A percentile compares a stretch with the other conserved stretches of the same genome.
Evolutionary conservation across 2,113 vertebrate genomes (phyloP).

Genomic region (Irena cyanogastra): DNA sequence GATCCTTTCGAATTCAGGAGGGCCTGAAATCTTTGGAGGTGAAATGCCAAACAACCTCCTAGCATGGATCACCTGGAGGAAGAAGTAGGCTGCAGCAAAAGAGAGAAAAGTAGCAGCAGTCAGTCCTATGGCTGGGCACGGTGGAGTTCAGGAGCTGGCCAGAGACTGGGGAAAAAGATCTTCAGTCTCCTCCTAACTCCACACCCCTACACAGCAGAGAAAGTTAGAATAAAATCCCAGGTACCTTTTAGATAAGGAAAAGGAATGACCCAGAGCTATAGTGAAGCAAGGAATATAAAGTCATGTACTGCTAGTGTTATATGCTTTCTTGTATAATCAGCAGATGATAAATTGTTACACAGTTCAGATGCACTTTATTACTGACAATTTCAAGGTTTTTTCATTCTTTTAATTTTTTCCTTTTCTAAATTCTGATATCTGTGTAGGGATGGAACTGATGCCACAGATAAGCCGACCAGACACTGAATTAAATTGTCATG

Average conservation of each 20-base stretch:
- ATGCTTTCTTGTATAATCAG: not conserved
- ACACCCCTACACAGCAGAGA: not conserved
- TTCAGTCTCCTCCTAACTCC: not conserved
- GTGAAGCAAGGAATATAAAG: not conserved
- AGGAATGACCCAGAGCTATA: not conserved
- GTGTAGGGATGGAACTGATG: not conserved
- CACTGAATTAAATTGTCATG: not conserved
- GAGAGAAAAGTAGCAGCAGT: not conserved
- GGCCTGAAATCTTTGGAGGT: slow-evolving; percentile 80
- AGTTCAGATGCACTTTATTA: not conserved
- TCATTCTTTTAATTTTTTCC: not conserved
- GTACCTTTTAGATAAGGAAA: not conserved
- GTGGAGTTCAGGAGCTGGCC: not conserved
- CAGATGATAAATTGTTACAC: not conserved
- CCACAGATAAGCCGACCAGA: not conserved
- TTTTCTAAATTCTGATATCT: not conserved
- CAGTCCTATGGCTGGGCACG: not conserved
- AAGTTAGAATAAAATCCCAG: not conserved
- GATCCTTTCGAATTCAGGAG: slow-evolving; percentile 84
- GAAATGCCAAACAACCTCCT: slow-evolving; percentile 77
- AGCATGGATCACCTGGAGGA: slow-evolving; percentile 85
- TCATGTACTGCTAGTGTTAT: rapidly evolving
- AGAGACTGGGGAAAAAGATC: not conserved
- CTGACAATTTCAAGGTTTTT: not conserved
- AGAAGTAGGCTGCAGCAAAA: slow-evolving; percentile 83